These are phyloP conservation scores for Agelastica alni DNA, from an alignment of 2,888 invertebrate species.

Conservation along the genomic window DNA sequence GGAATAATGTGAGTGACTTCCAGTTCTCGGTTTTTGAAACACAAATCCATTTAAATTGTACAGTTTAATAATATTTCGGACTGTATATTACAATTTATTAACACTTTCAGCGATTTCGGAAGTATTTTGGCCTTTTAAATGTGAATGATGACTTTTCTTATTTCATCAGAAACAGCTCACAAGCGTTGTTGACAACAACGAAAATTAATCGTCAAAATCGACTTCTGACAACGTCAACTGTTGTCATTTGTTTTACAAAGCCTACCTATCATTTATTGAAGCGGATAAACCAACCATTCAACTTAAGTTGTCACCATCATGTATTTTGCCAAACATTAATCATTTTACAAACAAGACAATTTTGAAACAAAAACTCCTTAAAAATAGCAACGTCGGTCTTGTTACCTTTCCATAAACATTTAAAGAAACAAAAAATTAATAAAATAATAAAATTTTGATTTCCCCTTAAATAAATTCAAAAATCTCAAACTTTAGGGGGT, in stretches of 20 bases:
- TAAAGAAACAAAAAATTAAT: not conserved
- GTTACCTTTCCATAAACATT: not conserved
- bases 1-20: not conserved
- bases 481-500: not conserved
- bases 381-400: not conserved
- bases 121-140: not conserved
- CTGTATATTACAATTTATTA: constrained; percentile 1
- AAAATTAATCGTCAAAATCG: not conserved
- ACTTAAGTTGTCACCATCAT: not conserved
- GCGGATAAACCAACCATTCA: not conserved
- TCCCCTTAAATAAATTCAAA: not conserved
- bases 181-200: not conserved
- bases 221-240: not conserved
- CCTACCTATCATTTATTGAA: not conserved
- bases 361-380: not conserved
- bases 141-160: not conserved
- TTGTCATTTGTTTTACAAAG: not conserved
- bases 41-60: constrained; percentile 4
- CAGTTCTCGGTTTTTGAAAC: not conserved
- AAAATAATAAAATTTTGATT: not conserved
- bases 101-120: constrained; percentile 5
- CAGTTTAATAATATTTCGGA: constrained; percentile 1
- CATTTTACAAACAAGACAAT: constrained; percentile 1
- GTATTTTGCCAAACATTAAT: not conserved
- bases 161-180: not conserved